phyloP scores from a whole-genome alignment of 2,888 invertebrate species.

The Pteria penguin region DNA sequence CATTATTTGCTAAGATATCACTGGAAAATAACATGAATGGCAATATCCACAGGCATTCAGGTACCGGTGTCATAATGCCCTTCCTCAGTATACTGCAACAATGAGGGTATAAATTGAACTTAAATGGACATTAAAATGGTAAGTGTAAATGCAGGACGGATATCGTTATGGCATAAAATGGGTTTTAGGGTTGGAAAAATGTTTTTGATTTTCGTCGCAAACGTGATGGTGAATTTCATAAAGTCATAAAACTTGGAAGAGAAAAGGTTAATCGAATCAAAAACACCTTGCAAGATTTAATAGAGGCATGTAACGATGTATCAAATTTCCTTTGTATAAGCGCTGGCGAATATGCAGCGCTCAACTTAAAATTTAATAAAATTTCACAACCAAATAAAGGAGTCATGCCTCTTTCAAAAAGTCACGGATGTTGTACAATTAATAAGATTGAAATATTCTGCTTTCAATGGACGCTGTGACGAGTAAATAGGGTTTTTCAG shows the following conservation, averaged over 20 bases:
- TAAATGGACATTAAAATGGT: too few species aligned
- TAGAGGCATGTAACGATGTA: background rate
- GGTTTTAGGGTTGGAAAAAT: too few species aligned
- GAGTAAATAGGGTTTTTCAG: background rate
- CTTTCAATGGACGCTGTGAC: background rate
- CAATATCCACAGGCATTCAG: too few species aligned
- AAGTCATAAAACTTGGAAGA: background rate
- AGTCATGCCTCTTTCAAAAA: background rate
- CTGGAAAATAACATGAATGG: too few species aligned
- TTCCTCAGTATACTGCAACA: too few species aligned
- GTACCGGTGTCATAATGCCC: too few species aligned
- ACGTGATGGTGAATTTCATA: background rate
- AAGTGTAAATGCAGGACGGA: too few species aligned
- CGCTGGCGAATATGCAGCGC: background rate
- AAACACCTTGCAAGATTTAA: background rate
- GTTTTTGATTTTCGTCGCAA: too few species aligned
- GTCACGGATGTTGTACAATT: background rate
- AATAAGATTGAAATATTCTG: background rate
- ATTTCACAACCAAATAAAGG: background rate
- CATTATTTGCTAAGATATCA: too few species aligned
- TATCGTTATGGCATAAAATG: too few species aligned
- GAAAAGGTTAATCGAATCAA: background rate
- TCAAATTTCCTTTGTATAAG: background rate
- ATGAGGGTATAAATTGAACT: too few species aligned
- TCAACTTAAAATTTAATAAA: background rate